Evolutionary conservation across 2,888 invertebrate species (phyloP).

Genomic region (Coremacera marginata): DNA sequence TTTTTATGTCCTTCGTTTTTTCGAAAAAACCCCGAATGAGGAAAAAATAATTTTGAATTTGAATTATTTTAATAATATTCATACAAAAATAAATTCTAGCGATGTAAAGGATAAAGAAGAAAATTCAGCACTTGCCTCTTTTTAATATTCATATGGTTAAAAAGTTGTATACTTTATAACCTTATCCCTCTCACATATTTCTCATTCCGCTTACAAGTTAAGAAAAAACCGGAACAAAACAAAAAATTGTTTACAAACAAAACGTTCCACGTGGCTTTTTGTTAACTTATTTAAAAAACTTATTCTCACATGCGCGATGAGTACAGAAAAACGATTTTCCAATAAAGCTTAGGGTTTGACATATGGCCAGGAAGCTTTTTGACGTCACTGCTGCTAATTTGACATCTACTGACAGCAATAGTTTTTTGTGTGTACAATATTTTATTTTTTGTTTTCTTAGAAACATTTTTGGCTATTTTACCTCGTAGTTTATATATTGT

Average conservation of each 20-base stretch:
- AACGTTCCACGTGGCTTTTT: slow-evolving; percentile 2
- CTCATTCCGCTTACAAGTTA: background rate
- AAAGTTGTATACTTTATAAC: too few species aligned
- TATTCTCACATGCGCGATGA: slow-evolving; percentile 51
- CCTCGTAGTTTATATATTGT: slow-evolving; percentile 84
- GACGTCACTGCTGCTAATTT: slow-evolving; percentile 52
- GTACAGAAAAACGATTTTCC: background rate
- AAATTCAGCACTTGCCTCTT: too few species aligned
- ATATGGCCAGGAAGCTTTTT: slow-evolving; percentile 48
- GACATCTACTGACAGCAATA: slow-evolving; percentile 52
- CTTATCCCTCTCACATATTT: background rate
- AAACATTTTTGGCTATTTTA: slow-evolving; percentile 55
- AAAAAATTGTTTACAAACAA: slow-evolving; percentile 40
- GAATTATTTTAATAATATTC: too few species aligned
- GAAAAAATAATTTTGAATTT: too few species aligned
- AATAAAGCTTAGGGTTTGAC: slow-evolving; percentile 55
- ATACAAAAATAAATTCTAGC: too few species aligned
- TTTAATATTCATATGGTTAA: too few species aligned
- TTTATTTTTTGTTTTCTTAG: slow-evolving; percentile 45
- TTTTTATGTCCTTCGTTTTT: too few species aligned
- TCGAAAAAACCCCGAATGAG: too few species aligned
- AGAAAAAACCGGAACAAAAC: slow-evolving; percentile 2
- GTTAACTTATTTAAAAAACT: slow-evolving; percentile 25
- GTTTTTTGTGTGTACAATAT: slow-evolving; percentile 51
- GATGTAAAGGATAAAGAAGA: too few species aligned